A percentile compares a stretch with the other conserved stretches of the same genome.
These are phyloP conservation scores for Camponotus fellah DNA, from an alignment of 2,888 invertebrate genomes.

Conservation along the genomic window DNA sequence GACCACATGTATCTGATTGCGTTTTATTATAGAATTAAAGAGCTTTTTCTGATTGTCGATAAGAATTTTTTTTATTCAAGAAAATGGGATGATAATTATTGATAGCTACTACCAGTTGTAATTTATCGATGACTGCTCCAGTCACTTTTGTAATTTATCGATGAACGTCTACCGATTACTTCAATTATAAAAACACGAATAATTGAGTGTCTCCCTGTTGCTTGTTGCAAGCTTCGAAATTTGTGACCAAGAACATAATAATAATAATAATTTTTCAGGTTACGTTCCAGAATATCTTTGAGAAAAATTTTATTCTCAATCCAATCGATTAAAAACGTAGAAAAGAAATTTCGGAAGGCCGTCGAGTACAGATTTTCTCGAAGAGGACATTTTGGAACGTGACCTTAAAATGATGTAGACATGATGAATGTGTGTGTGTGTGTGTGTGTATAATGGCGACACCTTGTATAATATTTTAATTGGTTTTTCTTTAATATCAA, in stretches of 20 bases:
- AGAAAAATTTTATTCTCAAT: no score
- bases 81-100: neutral
- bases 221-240: neutral
- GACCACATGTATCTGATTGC: no score
- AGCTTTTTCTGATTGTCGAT: neutral
- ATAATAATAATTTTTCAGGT: neutral
- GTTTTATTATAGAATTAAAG: no score
- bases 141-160: neutral
- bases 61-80: neutral
- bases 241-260: neutral
- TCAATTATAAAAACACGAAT: neutral
- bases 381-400: neutral
- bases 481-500: constrained; percentile 23
- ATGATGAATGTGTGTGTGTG: neutral
- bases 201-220: neutral
- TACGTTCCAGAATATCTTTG: neutral
- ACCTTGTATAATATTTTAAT: neutral
- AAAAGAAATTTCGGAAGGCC: neutral
- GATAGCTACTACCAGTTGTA: no score
- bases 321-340: neutral
- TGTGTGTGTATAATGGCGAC: neutral
- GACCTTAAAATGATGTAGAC: neutral
- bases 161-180: neutral
- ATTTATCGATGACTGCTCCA: neutral
- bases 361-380: neutral